phyloP scores from a whole-genome alignment of 2,797 vertebrate species.

The Crenichthys baileyi region DNA sequence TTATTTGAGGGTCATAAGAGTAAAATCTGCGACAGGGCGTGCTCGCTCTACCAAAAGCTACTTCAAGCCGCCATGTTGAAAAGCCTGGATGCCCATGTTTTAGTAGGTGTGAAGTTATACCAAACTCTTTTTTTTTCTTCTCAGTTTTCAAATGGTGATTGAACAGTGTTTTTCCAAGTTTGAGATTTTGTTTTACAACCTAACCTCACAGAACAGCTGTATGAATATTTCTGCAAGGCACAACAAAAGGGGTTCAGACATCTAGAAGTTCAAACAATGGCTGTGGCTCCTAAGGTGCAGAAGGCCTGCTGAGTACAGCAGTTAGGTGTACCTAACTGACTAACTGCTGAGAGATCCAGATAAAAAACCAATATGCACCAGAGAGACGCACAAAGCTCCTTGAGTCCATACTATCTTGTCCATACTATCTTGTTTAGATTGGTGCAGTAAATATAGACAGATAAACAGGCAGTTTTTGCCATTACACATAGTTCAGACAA shows the following conservation, averaged over 20 bases:
- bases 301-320: not conserved
- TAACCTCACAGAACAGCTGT: not conserved
- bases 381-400: not conserved
- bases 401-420: not conserved
- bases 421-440: not conserved
- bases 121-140: not conserved
- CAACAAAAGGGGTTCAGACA: not conserved
- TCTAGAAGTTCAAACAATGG: not conserved
- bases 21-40: too few relatives aligned
- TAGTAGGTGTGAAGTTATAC: not conserved
- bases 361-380: not conserved
- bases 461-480: not conserved
- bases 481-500: slow-evolving; percentile 27
- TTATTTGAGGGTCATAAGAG: too few relatives aligned
- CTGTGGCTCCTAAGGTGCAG: not conserved
- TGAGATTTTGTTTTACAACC: too few relatives aligned
- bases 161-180: not conserved
- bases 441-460: not conserved
- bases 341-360: not conserved
- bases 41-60: too few relatives aligned
- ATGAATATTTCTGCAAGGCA: not conserved
- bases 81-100: not conserved
- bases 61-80: too few relatives aligned
- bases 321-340: not conserved
- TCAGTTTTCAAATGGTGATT: not conserved